These are phyloP conservation scores for Acanthaster planci DNA, from an alignment of 35 echinoderm and acorn worm genomes.

Conservation along the genomic window DNA sequence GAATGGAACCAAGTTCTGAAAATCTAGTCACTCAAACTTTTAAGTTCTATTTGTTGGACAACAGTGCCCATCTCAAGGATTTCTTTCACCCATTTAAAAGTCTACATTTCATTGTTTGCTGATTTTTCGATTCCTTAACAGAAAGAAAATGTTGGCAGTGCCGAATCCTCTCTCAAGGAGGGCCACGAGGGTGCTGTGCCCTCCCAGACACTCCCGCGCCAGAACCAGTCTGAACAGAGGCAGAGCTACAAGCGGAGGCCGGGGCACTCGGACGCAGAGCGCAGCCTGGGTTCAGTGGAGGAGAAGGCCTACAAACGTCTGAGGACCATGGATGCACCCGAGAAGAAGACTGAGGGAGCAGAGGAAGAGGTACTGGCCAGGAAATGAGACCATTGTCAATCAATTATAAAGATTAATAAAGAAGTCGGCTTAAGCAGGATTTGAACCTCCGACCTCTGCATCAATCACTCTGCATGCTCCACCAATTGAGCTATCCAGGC, in stretches of 20 bases:
- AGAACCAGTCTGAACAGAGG: constrained; percentile 40
- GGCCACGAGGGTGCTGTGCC: constrained; percentile 74
- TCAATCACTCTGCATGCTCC: too few relatives aligned
- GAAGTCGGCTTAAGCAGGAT: too few relatives aligned
- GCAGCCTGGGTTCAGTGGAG: constrained; percentile 78
- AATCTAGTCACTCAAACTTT: too few relatives aligned
- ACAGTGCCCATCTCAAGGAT: too few relatives aligned
- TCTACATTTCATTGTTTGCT: too few relatives aligned
- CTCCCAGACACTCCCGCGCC: constrained; percentile 49
- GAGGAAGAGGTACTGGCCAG: constrained; percentile 28
- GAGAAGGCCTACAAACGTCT: constrained; percentile 75
- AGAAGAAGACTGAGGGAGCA: constrained; percentile 20
- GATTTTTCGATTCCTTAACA: constrained; percentile 17
- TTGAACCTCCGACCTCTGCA: too few relatives aligned
- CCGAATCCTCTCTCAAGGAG: constrained; percentile 71
- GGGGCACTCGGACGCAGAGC: constrained; percentile 77
- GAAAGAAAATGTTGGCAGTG: constrained; percentile 76
- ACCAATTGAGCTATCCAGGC: too few relatives aligned
- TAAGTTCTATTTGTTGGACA: too few relatives aligned
- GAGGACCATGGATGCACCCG: constrained; percentile 68
- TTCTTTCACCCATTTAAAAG: too few relatives aligned
- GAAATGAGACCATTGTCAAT: too few relatives aligned
- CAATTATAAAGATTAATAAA: too few relatives aligned
- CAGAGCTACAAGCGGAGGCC: constrained; percentile 61
- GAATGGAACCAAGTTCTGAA: too few relatives aligned